Conservation (phyloP, 2,797 vertebrate genomes). For the Cercopithecus neglectus region DNA sequence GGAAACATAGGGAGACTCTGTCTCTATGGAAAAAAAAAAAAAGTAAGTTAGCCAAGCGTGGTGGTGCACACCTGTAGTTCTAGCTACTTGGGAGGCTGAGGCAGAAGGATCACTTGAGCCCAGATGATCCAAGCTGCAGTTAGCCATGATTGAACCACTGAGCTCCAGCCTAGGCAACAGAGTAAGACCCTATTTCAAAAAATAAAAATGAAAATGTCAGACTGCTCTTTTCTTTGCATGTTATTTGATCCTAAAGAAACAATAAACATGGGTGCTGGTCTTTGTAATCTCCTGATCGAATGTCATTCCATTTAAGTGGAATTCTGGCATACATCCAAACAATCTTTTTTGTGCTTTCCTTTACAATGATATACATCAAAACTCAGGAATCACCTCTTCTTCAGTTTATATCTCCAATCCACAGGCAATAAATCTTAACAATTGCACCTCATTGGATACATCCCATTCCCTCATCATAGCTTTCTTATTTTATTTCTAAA, state of each 20-base stretch:
- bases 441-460: background rate
- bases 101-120: too few species aligned
- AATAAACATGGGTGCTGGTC: background rate
- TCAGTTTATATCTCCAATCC: background rate
- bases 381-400: background rate
- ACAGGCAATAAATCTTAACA: background rate
- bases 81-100: too few species aligned
- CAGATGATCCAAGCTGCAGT: too few species aligned
- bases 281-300: background rate
- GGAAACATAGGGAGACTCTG: too few species aligned
- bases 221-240: background rate
- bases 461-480: background rate
- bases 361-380: background rate
- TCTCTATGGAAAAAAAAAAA: too few species aligned
- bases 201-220: too few species aligned
- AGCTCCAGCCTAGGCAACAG: too few species aligned
- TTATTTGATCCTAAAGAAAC: background rate
- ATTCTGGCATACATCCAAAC: background rate
- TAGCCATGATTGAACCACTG: too few species aligned
- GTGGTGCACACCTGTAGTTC: too few species aligned
- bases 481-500: slow-evolving; percentile 7
- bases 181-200: too few species aligned
- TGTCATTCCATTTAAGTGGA: background rate
- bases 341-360: background rate
- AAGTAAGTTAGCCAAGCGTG: too few species aligned